Base-by-base conservation (phyloP, 1,140 invertebrate genomes). In the Agrilus planipennis region DNA sequence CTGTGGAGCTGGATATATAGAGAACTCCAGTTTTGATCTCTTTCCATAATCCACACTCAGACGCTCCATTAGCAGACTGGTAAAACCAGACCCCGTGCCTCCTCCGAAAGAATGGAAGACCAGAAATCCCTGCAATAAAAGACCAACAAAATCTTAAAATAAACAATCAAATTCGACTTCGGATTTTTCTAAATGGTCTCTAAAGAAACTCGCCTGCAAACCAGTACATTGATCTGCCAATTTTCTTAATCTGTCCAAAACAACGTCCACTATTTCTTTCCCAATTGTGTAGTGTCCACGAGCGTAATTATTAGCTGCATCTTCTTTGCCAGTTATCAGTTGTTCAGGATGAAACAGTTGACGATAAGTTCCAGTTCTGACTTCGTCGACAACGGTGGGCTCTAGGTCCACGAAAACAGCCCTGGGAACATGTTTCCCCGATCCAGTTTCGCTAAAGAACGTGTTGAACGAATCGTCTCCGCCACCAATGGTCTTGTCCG, bases 221-320 rank as follows among this genome's bases (percentile, higher is more conserved):
- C 87, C 84, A 29, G 81, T 82, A 63, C 88, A 91, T 63, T 88
- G 82, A 57, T 91, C 88, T 9, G 85, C 80, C 39, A 87, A 64
- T 62, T 87, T 85, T 25, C 83, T 70, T 42, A 87, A 78, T 35
- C 77, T 65, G 58, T 89, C 85, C 43, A 88, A 56, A 2, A 88
- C 84, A 14, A 82, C 55, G 50, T 88, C 84, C 5, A 89, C 79
- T 52, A 86, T 81, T 65, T 87, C 87, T 65, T 86, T 90, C 46
- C 87, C 87, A 57, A 90, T 86, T 42, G 88, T 91, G 71, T 91
- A 91, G 66, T 90, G 87, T 37, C 88, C 87, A 52, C 88, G 72
- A 20, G 84, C 85, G 52, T 88, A 88, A 68, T 89, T 89, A 64
- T 89, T 89, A 40, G 86, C 86, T 19, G 86, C 87, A 61, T 90